phyloP scores from a whole-genome alignment of 2,888 invertebrate species.

The Caenorhabditis sp. region DNA sequence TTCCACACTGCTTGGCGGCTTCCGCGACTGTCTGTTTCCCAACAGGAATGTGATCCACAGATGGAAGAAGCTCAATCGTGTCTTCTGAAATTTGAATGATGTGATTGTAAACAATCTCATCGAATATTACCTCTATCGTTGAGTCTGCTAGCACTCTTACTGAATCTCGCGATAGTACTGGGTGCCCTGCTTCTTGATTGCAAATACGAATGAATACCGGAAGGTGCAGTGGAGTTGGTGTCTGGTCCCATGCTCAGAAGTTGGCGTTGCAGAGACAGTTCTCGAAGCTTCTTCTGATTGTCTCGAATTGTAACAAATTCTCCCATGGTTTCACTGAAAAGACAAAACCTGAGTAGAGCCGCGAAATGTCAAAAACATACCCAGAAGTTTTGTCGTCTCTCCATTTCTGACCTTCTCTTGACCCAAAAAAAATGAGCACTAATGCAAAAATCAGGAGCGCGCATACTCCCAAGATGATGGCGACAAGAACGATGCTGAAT shows the following conservation, averaged over 20 bases:
- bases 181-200: constrained; percentile 70
- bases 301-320: constrained; percentile 82
- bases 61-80: constrained; percentile 64
- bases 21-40: constrained; percentile 83
- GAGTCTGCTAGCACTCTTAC: constrained; percentile 71
- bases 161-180: constrained; percentile 67
- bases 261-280: constrained; percentile 82
- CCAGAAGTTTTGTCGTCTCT: constrained; percentile 83
- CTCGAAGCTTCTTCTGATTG: constrained; percentile 81
- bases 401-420: constrained; percentile 83
- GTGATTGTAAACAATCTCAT: background rate
- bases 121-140: constrained; percentile 59
- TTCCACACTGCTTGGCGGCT: constrained; percentile 76
- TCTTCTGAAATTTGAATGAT: constrained; percentile 58
- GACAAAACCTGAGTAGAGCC: background rate
- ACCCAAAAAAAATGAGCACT: constrained; percentile 82
- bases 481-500: constrained; percentile 77
- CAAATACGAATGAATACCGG: constrained; percentile 74
- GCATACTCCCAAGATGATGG: constrained; percentile 77
- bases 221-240: constrained; percentile 48
- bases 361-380: constrained; percentile 60
- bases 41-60: constrained; percentile 74
- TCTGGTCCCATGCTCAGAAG: constrained; percentile 78
- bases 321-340: constrained; percentile 80
- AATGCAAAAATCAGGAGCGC: constrained; percentile 79